Evolutionary conservation across 2,888 invertebrate genomes (phyloP), one percentile per base, ranked within the genome.

Genomic region (Frankliniella intonsa): DNA sequence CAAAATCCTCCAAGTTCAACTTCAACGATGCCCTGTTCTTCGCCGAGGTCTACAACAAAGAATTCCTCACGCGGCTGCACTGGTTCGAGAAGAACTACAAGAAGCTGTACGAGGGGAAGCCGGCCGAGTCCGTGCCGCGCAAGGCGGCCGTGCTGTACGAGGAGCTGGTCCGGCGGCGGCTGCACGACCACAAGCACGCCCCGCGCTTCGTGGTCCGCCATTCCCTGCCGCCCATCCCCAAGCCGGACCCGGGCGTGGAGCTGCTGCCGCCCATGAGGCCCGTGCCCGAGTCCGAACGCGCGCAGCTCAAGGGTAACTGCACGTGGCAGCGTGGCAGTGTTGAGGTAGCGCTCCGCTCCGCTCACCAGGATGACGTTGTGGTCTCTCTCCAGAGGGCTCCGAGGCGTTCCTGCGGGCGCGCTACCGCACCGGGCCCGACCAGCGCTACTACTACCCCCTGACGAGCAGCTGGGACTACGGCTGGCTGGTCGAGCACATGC

Each of bases 381-480:
- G 2, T 55, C 55, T 3, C 14, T 55, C 17, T 17, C 2, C 69
- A 84, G 90, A 90, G 14, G 90, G 90, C 0, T 87, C 89, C 0
- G 86, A 87, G 50, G 87, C 85, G 84, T 92, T 92, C 85, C 86
- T 92, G 22, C 88, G 88, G 80, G 88, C 87, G 62, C 87, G 91
- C 83, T 86, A 89, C 81, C 89, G 90, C 84, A 87, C 89, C 82
- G 85, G 89, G 14, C 91, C 91, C 0, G 91, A 91, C 83, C 89
- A 91, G 82, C 89, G 91, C 84, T 92, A 88, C 84, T 90, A 89
- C 85, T 90, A 90, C 85, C 90, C 91, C 7, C 87, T 90, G 85
- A 86, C 88, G 0, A 86, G 89, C 0, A 90, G 87, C 85, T 91
- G 89, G 88, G 89, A 89, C 84, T 91, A 92, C 87, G 92, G 92